Conservation (phyloP, 1,140 invertebrate genomes). For the Drosophila oshimai region DNA sequence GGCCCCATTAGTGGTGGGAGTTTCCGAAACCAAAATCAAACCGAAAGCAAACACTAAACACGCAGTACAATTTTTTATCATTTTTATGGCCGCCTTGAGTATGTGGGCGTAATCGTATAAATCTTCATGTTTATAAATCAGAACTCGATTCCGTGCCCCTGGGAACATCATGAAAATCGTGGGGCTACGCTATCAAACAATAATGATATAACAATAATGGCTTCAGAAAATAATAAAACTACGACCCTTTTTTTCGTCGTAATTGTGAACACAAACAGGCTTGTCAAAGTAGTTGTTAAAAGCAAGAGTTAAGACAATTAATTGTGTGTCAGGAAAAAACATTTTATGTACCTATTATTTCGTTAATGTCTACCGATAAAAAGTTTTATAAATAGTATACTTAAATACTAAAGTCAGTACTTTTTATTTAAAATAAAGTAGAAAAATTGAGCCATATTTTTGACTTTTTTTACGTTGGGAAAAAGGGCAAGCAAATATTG, state of each 20-base stretch:
- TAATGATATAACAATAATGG: not conserved
- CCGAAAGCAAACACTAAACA: too few relatives aligned
- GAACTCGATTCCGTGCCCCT: constrained; percentile 32
- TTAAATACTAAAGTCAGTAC: too few relatives aligned
- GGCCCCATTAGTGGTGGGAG: constrained; percentile 49
- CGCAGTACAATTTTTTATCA: constrained; percentile 55
- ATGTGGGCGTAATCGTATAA: constrained; percentile 71
- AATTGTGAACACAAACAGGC: too few relatives aligned
- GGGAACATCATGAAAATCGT: constrained; percentile 11
- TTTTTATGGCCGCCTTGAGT: constrained; percentile 70
- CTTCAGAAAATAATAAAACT: not conserved
- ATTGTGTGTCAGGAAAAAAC: too few relatives aligned
- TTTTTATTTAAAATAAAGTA: too few relatives aligned
- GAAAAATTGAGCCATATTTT: constrained; percentile 41
- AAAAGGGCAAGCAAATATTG: not conserved
- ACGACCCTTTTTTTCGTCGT: too few relatives aligned
- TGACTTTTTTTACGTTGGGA: not conserved
- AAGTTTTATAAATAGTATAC: too few relatives aligned
- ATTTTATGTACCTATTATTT: too few relatives aligned
- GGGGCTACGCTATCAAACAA: not conserved
- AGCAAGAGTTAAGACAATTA: too few relatives aligned
- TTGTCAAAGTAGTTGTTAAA: too few relatives aligned
- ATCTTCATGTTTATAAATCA: constrained; percentile 79
- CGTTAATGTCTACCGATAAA: too few relatives aligned
- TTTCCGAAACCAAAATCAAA: constrained; percentile 9